Evolutionary conservation across 2,797 vertebrate species (phyloP).

Genomic region (Lates japonicus): DNA sequence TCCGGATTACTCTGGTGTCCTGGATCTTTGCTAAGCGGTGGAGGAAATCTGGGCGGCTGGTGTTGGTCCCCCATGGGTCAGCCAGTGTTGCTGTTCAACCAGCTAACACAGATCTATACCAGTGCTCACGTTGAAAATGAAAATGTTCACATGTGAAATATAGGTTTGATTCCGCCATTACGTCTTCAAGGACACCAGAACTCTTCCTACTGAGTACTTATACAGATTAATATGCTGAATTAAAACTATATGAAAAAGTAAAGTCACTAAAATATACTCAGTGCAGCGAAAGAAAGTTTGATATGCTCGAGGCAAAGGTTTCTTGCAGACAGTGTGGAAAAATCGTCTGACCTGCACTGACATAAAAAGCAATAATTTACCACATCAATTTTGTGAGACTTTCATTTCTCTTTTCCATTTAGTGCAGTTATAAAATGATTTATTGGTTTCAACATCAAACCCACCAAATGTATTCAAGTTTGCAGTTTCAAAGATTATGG

Average conservation of each 20-base stretch:
- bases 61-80: slow-evolving; percentile 29
- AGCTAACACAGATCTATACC: too few relatives aligned
- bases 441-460: neutral
- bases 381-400: slow-evolving; percentile 3
- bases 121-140: neutral
- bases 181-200: neutral
- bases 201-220: slow-evolving; percentile 1
- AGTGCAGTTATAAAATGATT: neutral
- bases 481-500: neutral
- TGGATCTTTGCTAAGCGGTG: slow-evolving; percentile 19
- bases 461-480: neutral
- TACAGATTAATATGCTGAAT: slow-evolving; percentile 23
- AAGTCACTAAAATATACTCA: slow-evolving; percentile 22
- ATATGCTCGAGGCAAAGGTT: slow-evolving; percentile 15
- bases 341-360: neutral
- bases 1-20: slow-evolving; percentile 3
- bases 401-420: neutral
- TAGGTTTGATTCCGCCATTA: slow-evolving; percentile 35
- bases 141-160: slow-evolving; percentile 29
- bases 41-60: slow-evolving; percentile 32
- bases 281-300: slow-evolving; percentile 2
- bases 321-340: slow-evolving; percentile 8
- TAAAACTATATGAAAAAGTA: neutral
- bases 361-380: slow-evolving; percentile 19
- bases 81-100: slow-evolving; percentile 34